Evolutionary conservation across 2,797 vertebrate genomes (phyloP), one percentile per base, ranked within the genome.

Genomic region (Ptychobarbus kaznakovi): DNA sequence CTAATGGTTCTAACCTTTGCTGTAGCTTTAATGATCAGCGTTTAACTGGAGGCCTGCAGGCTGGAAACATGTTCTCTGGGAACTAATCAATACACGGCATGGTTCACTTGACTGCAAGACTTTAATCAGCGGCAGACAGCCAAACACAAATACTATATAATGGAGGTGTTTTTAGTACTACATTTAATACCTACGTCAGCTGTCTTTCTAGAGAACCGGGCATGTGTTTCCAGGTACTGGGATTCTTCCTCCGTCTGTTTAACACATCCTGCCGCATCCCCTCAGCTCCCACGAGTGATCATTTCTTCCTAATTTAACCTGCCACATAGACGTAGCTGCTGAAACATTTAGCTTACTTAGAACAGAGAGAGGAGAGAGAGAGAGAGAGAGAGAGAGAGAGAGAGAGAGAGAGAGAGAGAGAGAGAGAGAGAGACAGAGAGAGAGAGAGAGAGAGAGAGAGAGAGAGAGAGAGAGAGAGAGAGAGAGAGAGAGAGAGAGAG

Each of bases 231-330:
- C 63, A 80, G 83, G 84, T 87, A 87, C 63, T 86, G 15, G 42
- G 70, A 78, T 74, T 83, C 53, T 85, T 65, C 56, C 79, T 68
- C 61, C 22, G 7, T 69, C 87, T 85, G 73, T 86, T 89, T 86
- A 66, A 88, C 58, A 81, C 78, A 80, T 85, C 80, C 76, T 81
- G n/a, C 73, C 58, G 10, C 77, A 74, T 87, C 61, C 63, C 88
- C 40, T 42, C 46, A 61, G 28, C 49, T 88, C 73, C 58, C 81
- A 22, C 42, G 87, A 81, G 87, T 66, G 81, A 88, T 79, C 11
- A 65, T 86, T 76, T 83, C 85, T 80, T 44, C 69, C 56, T 83
- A 86, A 90, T 90, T 89, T 81, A 87, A 82, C 10, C 80, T 80
- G 79, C 80, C 76, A 83, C 13, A 25, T 53, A 79, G 81, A 77